Evolutionary conservation across 2,888 invertebrate genomes (phyloP), one percentile per base, ranked within the genome.

Genomic region (Glyphotaelius pellucidus): DNA sequence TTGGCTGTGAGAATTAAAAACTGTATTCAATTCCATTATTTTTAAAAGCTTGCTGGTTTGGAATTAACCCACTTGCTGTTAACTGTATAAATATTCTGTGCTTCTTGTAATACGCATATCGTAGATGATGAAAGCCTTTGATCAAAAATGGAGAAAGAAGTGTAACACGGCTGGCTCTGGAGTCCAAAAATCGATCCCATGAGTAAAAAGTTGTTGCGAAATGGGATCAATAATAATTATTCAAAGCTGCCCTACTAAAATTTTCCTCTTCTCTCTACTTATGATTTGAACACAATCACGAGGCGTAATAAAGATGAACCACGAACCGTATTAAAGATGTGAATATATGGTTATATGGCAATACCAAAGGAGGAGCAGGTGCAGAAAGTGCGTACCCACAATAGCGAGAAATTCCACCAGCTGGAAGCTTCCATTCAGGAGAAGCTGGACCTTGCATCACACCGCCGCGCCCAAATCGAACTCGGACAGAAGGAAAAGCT

Each of bases 401-500:
- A 97, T 95, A 96, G 96, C 94, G 97, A 97, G 94, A 97, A 97
- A 94, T 97, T 97, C 94, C 96, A 97, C 94, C 97, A 97, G 94
- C 95, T 98, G 92, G 97, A 98, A 95, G 95, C 95, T 94, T 96
- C 97, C 94, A 97, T 98, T 94, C 97, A 97, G 95, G 96, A 96
- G 92, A 97, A 97, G 95, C 95, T 97, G 94, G 97, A 97, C 94
- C 96, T 96, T 92, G 97, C 97, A 90, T 97, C 97, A 94, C 97
- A 96, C 94, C 97, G 98, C 94, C 97, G 98, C 89, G 97, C 97
- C 94, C 97, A 97, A 94, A 96, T 98, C 93, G 98, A 98, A 95
- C 97, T 97, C 94, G 98, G 98, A 94, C 97, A 98, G 94, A 97
- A 97, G 95, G 98, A 98, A 95, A 97, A 97, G 94, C 96, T 98